Percentiles rank a stretch among this genome's conserved stretches.
These are phyloP conservation scores for Eudyptes chrysolophus DNA, from an alignment of 2,113 vertebrate genomes.

Conservation along the genomic window DNA sequence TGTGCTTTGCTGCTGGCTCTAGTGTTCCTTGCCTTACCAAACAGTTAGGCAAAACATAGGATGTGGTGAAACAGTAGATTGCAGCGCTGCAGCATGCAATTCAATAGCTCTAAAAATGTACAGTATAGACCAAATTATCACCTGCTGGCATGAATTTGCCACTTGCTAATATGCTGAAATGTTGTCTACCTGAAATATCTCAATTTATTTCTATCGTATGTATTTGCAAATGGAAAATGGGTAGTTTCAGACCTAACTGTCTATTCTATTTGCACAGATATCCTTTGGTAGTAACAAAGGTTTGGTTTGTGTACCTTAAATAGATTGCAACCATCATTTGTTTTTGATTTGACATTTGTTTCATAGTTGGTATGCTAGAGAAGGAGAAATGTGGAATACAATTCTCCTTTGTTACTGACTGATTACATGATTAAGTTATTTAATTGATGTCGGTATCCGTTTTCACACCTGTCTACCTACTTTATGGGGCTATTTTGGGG, in stretches of 20 bases:
- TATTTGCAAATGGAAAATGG: background rate
- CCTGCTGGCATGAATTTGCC: background rate
- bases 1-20: background rate
- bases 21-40: background rate
- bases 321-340: background rate
- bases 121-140: background rate
- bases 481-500: background rate
- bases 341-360: background rate
- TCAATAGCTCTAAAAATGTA: background rate
- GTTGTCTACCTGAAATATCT: background rate
- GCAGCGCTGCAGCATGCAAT: background rate
- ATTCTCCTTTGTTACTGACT: background rate
- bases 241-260: background rate
- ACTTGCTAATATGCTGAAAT: background rate
- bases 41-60: background rate
- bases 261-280: background rate
- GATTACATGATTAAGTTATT: background rate
- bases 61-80: background rate
- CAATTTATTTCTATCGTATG: background rate
- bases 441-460: background rate
- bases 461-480: background rate
- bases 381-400: background rate
- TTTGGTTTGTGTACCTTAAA: background rate
- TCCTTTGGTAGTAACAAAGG: background rate
- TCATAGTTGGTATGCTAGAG: background rate